Percentiles rank a stretch among this genome's conserved stretches.
phyloP scores from a whole-genome alignment of 2,888 invertebrate genomes.

The Hirtodrosophila confusa region DNA sequence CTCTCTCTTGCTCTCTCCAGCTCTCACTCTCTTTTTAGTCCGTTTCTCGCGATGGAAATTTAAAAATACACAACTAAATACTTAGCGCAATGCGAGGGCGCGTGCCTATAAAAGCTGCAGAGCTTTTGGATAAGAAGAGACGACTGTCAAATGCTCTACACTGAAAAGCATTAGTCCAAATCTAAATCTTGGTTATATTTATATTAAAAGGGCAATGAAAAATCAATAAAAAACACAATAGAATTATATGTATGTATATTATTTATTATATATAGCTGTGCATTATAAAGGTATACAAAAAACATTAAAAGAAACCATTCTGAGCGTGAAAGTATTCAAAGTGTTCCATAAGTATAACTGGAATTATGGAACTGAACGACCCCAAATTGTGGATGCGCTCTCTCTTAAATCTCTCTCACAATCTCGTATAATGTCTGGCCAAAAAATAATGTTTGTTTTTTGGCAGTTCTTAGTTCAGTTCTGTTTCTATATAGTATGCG shows the following conservation, averaged over 20 bases:
- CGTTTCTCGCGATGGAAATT: conserved; percentile 13
- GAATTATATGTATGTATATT: no score
- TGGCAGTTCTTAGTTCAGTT: background rate
- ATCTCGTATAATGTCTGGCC: background rate
- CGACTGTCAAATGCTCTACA: conserved; percentile 19
- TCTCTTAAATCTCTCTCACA: background rate
- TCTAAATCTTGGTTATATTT: no score
- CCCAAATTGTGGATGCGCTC: no score
- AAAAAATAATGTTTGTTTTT: background rate
- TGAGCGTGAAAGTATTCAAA: no score
- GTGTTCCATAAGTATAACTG: no score
- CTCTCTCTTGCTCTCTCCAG: conserved; percentile 3
- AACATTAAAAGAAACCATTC: no score
- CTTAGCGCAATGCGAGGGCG: conserved; percentile 39
- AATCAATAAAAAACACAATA: no score
- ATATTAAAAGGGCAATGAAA: no score
- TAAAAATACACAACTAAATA: conserved; percentile 48
- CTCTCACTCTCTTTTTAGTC: conserved; percentile 14
- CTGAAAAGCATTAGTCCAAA: no score
- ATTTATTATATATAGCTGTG: no score
- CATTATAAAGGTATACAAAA: no score
- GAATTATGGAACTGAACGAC: no score
- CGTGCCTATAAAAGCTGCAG: conserved; percentile 42
- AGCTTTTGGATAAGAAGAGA: background rate
- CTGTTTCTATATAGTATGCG: conserved; percentile 1